Evolutionary conservation across 1,140 invertebrate genomes (phyloP), one percentile per base, ranked within the genome.

Genomic region (Tribolium castaneum): DNA sequence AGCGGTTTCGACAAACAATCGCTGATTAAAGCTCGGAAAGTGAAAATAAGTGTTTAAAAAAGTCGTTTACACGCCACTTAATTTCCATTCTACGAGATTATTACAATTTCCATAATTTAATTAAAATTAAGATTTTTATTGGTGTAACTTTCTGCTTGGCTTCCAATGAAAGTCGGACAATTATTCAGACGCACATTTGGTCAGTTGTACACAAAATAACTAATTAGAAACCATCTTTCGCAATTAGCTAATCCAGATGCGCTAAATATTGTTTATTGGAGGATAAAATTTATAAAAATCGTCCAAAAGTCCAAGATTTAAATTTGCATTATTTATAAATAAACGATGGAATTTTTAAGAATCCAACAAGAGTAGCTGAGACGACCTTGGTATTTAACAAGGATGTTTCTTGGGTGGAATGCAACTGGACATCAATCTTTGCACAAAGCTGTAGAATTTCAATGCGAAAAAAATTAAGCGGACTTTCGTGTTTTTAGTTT

Each of bases 201-300:
- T 19, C 16, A 1, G 1, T 19, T 19, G 2, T 19, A 19, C 16
- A 19, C 16, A 19, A 19, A 19, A 19, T 19, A 19, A 66, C 45
- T 12, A 10, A 66, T 66, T 66, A 35, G 9, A 66, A 66, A 35
- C 16, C 59, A 66, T 66, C 59, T 39, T 66, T 66, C 4, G 59
- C 59, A 66, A 66, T 66, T 66, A 66, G 6, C 59, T 66, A 66
- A 66, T 66, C 25, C 12, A 66, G 30, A 66, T 66, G 59, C 25
- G 4, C 45, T 34, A 66, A 45, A 66, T 66, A 66, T 66, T 66
- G 59, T 66, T 66, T 66, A 66, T 35, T 35, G 34, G 25, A 30
- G 3, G 25, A 30, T 30, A 30, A 30, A 30, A 30, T 30, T 30
- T 5, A 45, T 1, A 45, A 45, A 45, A 10, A 45, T 45, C n/a